Percentiles rank a stretch among this genome's conserved stretches.
phyloP scores from a whole-genome alignment of 92 coral and sea anemone species.

The Diadumene lineata region DNA sequence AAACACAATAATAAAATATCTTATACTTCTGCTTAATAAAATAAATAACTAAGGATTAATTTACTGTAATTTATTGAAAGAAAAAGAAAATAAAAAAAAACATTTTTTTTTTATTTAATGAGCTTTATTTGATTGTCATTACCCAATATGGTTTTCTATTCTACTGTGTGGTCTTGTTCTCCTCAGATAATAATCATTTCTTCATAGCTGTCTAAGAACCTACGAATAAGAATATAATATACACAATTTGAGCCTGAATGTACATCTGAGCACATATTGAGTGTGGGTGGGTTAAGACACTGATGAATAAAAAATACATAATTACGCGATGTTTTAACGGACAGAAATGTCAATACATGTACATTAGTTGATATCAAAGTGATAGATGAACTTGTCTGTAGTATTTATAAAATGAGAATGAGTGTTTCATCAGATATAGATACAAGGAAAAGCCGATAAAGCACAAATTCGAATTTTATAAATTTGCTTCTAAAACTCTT shows the following conservation, averaged over 20 bases:
- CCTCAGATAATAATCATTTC: background rate
- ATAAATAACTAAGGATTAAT: background rate
- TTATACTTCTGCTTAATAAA: background rate
- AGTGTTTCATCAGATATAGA: too few relatives aligned
- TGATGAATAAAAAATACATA: background rate
- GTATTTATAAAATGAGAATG: too few relatives aligned
- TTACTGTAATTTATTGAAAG: background rate
- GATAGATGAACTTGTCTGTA: too few relatives aligned
- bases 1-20: too few relatives aligned
- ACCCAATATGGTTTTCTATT: constrained; percentile 7
- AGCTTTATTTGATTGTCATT: background rate
- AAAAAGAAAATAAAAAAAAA: background rate
- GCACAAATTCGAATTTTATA: too few relatives aligned
- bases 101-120: background rate
- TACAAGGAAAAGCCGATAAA: too few relatives aligned
- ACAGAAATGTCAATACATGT: background rate
- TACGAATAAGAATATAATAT: background rate
- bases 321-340: background rate
- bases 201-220: background rate
- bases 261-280: background rate
- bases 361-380: too few relatives aligned
- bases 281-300: background rate
- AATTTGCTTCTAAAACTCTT: too few relatives aligned
- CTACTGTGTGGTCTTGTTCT: background rate
- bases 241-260: too few relatives aligned